Evolutionary conservation across 1,140 invertebrate genomes (phyloP), one percentile per base, ranked within the genome.

Genomic region (Tribolium castaneum): DNA sequence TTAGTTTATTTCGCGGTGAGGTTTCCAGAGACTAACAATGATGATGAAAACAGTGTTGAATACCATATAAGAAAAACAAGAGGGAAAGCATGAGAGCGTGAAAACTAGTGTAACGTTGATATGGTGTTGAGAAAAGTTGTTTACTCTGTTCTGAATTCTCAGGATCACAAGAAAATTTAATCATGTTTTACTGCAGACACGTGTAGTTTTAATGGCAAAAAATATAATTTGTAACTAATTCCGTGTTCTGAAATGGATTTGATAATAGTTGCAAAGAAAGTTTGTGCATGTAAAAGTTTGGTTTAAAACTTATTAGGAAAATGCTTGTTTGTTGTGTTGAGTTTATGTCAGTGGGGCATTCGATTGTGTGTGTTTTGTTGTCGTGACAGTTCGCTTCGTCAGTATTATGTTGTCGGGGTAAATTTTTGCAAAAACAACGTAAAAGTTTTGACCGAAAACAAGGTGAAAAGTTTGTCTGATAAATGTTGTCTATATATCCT

Each of bases 391-490:
- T 25, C 54, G 6, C 54, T 22, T 59, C 54, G 54, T 59, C 54
- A 30, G 54, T 59, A 22, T 59, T 25, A 59, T 30, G 54, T 59
- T 22, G 10, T 59, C 22, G 54, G 59, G 35, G 59, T 39, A 12
- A 66, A 66, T 66, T 66, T 66, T 66, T 59, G 30, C 59, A 66
- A 66, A 66, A 66, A 66, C 59, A 66, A 66, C 59, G 59, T 35
- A 66, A 66, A 66, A 66, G 25, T 66, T 59, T 35, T 35, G 59
- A 66, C 59, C 59, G 59, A 66, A 66, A 66, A 66, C 59, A 66
- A 66, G 30, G 59, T 66, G 59, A 66, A 66, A 66, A 66, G n/a
- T 66, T 66, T 66, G 7, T 9, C 59, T 66, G 59, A 66, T 66
- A 66, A 66, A 66, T 66, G 59, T 66, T 35, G 59, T 39, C 59